phyloP scores from a whole-genome alignment of 2,797 vertebrate species.

The Gallinago solitaria region DNA sequence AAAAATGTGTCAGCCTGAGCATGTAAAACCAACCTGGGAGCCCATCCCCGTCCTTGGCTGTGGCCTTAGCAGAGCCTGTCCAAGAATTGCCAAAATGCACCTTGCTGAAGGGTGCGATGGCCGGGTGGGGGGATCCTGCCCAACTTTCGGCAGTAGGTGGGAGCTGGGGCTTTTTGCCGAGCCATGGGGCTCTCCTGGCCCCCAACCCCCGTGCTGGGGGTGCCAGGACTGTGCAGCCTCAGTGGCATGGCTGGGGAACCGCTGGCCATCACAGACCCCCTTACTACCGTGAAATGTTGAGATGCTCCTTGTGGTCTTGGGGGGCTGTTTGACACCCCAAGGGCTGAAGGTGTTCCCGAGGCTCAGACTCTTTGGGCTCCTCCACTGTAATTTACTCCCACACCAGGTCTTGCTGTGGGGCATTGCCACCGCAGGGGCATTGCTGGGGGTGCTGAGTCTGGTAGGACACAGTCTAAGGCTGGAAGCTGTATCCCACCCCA shows the following conservation, averaged over 20 bases:
- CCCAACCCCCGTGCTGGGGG: fast-evolving
- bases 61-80: background rate
- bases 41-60: fast-evolving
- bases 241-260: background rate
- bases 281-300: background rate
- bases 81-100: background rate
- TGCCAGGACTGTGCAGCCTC: background rate
- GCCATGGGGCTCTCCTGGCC: background rate
- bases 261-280: background rate
- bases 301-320: background rate
- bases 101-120: background rate
- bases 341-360: background rate
- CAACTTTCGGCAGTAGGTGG: background rate
- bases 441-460: background rate
- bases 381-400: background rate
- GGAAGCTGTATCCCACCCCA: background rate
- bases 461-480: background rate
- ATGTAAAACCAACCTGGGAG: background rate
- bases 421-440: fast-evolving
- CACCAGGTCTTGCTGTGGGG: background rate
- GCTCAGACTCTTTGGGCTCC: background rate
- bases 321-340: background rate
- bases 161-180: background rate
- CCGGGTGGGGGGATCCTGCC: background rate
- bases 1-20: background rate